Conservation (phyloP, 2,888 invertebrate species). For the Campoplex capitator region DNA sequence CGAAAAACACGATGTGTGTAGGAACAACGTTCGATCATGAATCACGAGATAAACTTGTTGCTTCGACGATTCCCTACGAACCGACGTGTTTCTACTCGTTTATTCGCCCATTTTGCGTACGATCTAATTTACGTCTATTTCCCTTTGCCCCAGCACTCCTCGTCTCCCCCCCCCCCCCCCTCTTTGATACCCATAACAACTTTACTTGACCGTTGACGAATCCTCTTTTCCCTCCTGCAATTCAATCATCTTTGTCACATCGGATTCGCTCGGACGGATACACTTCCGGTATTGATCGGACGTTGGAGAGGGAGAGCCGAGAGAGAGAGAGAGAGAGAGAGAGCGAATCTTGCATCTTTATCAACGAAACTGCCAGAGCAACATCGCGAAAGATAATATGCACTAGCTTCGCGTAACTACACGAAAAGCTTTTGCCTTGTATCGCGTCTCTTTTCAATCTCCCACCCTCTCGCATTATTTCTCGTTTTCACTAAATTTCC, state of each 20-base stretch:
- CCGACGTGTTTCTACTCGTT: conserved; percentile 11
- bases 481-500: conserved; percentile 8
- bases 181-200: not conserved
- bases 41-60: conserved; percentile 49
- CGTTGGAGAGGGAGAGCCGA: not conserved
- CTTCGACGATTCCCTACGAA: conserved; percentile 6
- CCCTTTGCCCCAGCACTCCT: not conserved
- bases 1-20: not conserved
- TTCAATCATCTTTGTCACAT: conserved; percentile 4
- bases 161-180: not conserved
- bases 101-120: conserved; percentile 17
- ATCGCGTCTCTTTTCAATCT: not conserved
- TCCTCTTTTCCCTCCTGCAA: not conserved
- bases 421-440: not conserved
- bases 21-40: conserved; percentile 48
- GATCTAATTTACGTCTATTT: conserved; percentile 1
- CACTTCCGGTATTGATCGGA: conserved; percentile 10
- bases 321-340: not conserved
- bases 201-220: not conserved
- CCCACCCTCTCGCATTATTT: not conserved
- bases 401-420: not conserved
- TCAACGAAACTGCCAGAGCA: not conserved
- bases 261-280: conserved; percentile 3
- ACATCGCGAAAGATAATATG: not conserved
- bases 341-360: not conserved